Evolutionary conservation across 2,888 invertebrate species (phyloP), one percentile per base, ranked within the genome.

Genomic region (Conchocele bisecta): DNA sequence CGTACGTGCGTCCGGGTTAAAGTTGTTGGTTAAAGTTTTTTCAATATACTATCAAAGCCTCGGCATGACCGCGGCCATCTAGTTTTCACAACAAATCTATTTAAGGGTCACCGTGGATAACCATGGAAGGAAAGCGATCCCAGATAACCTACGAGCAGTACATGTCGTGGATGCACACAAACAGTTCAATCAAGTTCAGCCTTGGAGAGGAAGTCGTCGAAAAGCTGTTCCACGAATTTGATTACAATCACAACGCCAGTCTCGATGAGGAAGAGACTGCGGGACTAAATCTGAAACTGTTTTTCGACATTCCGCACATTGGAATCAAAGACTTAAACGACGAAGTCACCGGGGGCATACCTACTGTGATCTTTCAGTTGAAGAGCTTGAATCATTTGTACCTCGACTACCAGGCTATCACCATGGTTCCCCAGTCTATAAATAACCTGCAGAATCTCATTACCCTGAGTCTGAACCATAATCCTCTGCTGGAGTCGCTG

Each of bases 341-440:
- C 64, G 76, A 69, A 22, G 63, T 65, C 22, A 71, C 68, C n/a
- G 86, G 88, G 44, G 86, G 86, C 9, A 76, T 89, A 15, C 89
- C 89, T 3, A 68, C 82, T 6, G 85, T 84, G 35, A 68, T 90
- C 3, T 86, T 87, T 69, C 50, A 66, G 20, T 59, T 87, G 61
- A 61, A 60, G 17, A 74, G 67, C 28, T 79, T 89, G 44, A 78
- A 82, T 31, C 68, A 75, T 26, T 74, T 90, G 6, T 70, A 78
- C 59, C 71, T 90, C 28, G 74, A 83, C 57, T 81, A 84, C 71
- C 86, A 88, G 66, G 87, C 82, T 15, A 83, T 90, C 33, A 83
- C 81, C 3, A 56, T 73, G 46, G 79, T 90, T 20, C 88, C 89
- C 0, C 79, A 81, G 17, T 74, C 83, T 50, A 86, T 89, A 39